These are phyloP conservation scores for Heteromurus nitidus DNA, from an alignment of 2,888 invertebrate species.

Conservation along the genomic window DNA sequence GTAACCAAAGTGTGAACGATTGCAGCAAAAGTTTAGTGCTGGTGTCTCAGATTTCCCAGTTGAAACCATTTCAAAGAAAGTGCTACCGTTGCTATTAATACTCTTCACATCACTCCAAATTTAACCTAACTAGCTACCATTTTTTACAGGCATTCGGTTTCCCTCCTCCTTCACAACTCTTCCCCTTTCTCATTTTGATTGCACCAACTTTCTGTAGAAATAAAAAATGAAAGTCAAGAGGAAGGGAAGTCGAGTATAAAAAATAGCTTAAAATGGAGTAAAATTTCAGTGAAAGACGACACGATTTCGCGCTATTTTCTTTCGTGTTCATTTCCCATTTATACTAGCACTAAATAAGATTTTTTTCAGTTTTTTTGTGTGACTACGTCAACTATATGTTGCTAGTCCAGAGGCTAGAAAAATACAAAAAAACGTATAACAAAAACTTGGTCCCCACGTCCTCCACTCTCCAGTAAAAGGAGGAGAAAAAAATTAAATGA, in stretches of 20 bases:
- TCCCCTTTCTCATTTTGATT: conserved; percentile 45
- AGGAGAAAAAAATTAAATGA: too few species aligned
- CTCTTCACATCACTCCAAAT: too few species aligned
- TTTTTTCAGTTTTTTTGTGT: too few species aligned
- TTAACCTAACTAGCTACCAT: neutral
- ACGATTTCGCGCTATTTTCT: conserved; percentile 29
- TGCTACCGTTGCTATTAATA: too few species aligned
- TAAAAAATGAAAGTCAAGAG: conserved; percentile 30
- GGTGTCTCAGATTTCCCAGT: conserved; percentile 43
- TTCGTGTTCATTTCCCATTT: conserved; percentile 37
- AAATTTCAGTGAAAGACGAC: conserved; percentile 44
- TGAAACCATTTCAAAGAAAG: neutral
- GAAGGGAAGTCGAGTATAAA: conserved; percentile 5
- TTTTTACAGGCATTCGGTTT: too few species aligned
- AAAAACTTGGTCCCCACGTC: neutral
- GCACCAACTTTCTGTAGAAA: conserved; percentile 25
- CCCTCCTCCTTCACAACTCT: conserved; percentile 19
- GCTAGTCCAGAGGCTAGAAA: too few species aligned
- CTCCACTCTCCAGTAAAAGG: neutral
- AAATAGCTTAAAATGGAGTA: conserved; percentile 34
- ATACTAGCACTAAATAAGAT: conserved; percentile 42
- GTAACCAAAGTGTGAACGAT: too few species aligned
- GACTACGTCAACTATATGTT: too few species aligned
- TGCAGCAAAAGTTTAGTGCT: too few species aligned
- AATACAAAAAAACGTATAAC: too few species aligned